phyloP scores from a whole-genome alignment of 2,797 vertebrate species.

The Hoplostethus mediterraneus region DNA sequence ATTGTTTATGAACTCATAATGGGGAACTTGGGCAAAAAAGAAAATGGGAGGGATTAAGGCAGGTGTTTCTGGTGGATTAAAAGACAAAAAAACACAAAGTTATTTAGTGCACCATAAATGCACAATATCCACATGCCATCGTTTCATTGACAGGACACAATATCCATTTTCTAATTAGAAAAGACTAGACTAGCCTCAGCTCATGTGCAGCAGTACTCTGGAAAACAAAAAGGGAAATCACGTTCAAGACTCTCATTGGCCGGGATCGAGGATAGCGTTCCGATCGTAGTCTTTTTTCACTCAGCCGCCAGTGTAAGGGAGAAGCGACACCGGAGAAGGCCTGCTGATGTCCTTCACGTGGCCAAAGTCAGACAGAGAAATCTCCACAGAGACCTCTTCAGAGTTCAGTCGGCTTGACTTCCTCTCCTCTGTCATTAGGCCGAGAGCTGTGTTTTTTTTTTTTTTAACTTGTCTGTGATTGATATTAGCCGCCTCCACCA shows the following conservation, averaged over 20 bases:
- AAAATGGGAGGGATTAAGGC: conserved; percentile 48
- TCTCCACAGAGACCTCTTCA: conserved; percentile 2
- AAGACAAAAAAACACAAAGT: conserved; percentile 10
- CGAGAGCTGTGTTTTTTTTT: conserved; percentile 10
- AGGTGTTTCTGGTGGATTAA: neutral
- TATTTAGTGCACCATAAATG: neutral
- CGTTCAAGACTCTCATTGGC: conserved; percentile 6
- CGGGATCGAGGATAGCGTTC: conserved; percentile 10
- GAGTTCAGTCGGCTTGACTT: conserved; percentile 31
- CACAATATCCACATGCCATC: conserved; percentile 12
- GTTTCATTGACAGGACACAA: neutral
- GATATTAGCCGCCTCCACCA: neutral
- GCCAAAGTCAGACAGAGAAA: conserved; percentile 28
- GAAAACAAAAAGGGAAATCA: conserved; percentile 7
- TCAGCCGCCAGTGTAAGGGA: conserved; percentile 39
- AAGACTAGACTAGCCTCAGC: neutral
- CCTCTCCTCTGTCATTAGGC: conserved; percentile 43
- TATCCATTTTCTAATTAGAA: neutral
- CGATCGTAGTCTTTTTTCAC: conserved; percentile 37
- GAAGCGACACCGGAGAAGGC: conserved; percentile 20
- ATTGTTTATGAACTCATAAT: neutral
- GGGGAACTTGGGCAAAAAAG: neutral
- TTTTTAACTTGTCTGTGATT: conserved; percentile 44
- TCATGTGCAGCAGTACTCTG: conserved; percentile 14
- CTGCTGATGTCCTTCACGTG: conserved; percentile 25